Evolutionary conservation across 92 coral and sea anemone genomes (phyloP), one percentile per base, ranked within the genome.

Genomic region (Bergia puertoricense): DNA sequence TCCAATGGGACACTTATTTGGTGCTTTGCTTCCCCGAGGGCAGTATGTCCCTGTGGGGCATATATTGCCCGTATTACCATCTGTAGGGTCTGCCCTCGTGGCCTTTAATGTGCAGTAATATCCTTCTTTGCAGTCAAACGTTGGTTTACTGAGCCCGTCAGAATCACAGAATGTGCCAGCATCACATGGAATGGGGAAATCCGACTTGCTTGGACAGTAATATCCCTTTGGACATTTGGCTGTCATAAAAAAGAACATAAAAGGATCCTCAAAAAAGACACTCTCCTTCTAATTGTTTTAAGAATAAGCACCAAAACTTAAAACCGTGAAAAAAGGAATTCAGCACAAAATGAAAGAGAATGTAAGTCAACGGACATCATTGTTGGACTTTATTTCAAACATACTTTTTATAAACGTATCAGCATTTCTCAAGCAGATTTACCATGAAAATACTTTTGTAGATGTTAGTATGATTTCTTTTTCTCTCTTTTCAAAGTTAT

Each of bases 191-290:
- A 37, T 86, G 14, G 98, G 97, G 88, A 85, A 79, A 8, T 96
- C 93, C 38, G 99, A 95, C 57, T 98, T 98, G 80, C 91, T 95
- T 72, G 99, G 99, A 62, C 99, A 97, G 85, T 95, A 97, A 85
- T 90, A 91, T 0, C 96, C 95, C 62, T 79, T 90, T 30, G 90
- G 92, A 71, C 99, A 97, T 86, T 92, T 94, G 36, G 88, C 99
- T 97, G 90, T 40, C 54, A 72, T 10, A 41, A 73, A 40, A 46
- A 76, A 75, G 74, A 76, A 81, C 48, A 45, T 66, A 37, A 11
- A 20, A 46, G n/a, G 13, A 4, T 67, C 23, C 30, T 36, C 50
- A 45, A 13, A 1, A 8, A 46, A 23, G 5, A 82, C 11, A 30
- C 30, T 30, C 30, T 30, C 0, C 30, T 30, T 39, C 39, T 37